phyloP scores from a whole-genome alignment of 2,113 vertebrate genomes.

The Phrynocephalus versicolor region DNA sequence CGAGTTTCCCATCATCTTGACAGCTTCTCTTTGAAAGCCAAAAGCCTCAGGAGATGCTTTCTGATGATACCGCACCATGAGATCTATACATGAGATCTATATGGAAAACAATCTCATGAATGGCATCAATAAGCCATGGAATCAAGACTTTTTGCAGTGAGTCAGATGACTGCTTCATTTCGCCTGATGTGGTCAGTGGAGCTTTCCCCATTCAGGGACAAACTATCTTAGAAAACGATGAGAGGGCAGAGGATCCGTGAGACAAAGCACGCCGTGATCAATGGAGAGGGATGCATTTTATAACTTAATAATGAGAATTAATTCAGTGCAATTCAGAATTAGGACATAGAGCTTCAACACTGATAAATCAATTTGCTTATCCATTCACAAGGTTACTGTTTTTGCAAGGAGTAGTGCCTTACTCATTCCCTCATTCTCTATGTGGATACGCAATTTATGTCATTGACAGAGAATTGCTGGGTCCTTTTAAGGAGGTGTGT shows the following conservation, averaged over 20 bases:
- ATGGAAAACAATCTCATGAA: neutral
- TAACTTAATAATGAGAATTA: neutral
- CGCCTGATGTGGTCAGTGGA: neutral
- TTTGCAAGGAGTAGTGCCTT: neutral
- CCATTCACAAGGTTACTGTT: neutral
- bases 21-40: neutral
- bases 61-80: neutral
- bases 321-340: conserved; percentile 8
- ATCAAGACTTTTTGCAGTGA: neutral
- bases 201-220: neutral
- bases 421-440: neutral
- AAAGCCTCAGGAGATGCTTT: neutral
- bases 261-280: neutral
- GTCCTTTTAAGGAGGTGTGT: too few relatives aligned
- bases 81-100: neutral
- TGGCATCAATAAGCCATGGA: neutral
- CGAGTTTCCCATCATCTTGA: neutral
- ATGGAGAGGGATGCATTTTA: neutral
- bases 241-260: neutral
- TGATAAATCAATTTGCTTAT: neutral
- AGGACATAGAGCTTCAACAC: neutral
- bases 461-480: too few relatives aligned
- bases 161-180: neutral
- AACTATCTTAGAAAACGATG: neutral
- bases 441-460: neutral